Percentiles rank a stretch among this genome's conserved stretches.
phyloP scores from a whole-genome alignment of 64 coral and sea anemone species.

The Pachyseris speciosa region DNA sequence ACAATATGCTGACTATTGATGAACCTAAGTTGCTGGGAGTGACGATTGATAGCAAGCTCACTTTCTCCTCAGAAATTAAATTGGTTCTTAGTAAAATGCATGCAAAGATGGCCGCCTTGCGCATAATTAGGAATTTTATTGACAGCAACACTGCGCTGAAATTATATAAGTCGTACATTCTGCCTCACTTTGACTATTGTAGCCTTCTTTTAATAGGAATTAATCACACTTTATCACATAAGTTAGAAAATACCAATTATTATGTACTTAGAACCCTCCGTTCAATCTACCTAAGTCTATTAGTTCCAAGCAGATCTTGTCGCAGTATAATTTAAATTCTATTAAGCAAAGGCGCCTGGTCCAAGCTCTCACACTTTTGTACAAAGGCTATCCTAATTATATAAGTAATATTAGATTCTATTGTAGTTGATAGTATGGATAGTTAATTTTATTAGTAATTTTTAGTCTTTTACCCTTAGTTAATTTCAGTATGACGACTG shows the following conservation, averaged over 20 bases:
- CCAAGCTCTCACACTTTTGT: background rate
- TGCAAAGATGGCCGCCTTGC: background rate
- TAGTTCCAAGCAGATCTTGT: background rate
- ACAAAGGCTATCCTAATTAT: slow-evolving; percentile 1
- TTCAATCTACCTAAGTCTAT: background rate
- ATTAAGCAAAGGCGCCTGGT: background rate
- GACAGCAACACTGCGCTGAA: background rate
- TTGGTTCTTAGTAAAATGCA: background rate
- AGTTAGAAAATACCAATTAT: background rate
- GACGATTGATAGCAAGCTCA: background rate
- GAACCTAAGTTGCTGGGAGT: slow-evolving; percentile 23
- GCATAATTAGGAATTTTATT: slow-evolving; percentile 18
- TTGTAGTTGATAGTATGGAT: no score
- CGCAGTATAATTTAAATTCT: background rate
- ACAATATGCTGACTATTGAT: background rate
- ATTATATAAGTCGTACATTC: background rate
- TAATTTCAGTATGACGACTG: no score
- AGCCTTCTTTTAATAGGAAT: background rate
- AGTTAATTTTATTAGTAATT: no score
- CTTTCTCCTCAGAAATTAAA: background rate
- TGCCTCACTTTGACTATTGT: slow-evolving; percentile 3
- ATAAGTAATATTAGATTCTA: no score
- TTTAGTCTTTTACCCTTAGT: no score
- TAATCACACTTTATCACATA: background rate
- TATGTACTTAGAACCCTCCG: no score